Evolutionary conservation across 1,140 invertebrate genomes (phyloP), one percentile per base, ranked within the genome.

Genomic region (Idris sp.): DNA sequence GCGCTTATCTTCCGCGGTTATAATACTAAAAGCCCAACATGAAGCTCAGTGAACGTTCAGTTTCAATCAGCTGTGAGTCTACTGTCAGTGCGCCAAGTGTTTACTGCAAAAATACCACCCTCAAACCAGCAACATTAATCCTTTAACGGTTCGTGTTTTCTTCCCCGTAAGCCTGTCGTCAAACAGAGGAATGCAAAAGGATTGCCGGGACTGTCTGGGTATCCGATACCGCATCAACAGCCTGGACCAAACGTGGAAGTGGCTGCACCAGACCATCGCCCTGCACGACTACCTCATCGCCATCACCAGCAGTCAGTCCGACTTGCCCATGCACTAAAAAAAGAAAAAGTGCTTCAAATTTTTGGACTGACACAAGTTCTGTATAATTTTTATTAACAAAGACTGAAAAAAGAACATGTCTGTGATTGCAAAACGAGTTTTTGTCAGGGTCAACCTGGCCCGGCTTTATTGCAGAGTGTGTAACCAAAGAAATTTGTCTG

Each of bases 221-320:
- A 92, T 95, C 88, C 91, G 94, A 88, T 92, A 91, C 90, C 92
- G 94, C 88, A 92, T 93, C 86, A 93, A 93, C 86, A 90, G 90
- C 85, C 91, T 95, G 85, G 93, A 96, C 86, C 94, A 95, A 86
- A 96, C 94, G 79, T 96, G 93, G 91, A 96, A 96, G 94, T 96
- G 95, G 95, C 87, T 96, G 82, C 95, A 96, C 86, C 93, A 95
- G 84, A 96, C 94, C 38, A 92, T 94, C 74, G 91, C 92, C 74
- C 89, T 96, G 48, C 95, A 96, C 90, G 93, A 95, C 77, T 95
- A 95, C 79, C 89, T 96, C 74, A 93, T 95, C 82, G 91, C 92
- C 64, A 90, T 95, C 76, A 92, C 92, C 53, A 90, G 92, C 62
- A 91, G 91, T 79, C 90, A 93, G 86, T 91, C 91, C 88, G 90